These are phyloP conservation scores for Tadarida brasiliensis DNA, from an alignment of 2,797 vertebrate species.

Conservation along the genomic window DNA sequence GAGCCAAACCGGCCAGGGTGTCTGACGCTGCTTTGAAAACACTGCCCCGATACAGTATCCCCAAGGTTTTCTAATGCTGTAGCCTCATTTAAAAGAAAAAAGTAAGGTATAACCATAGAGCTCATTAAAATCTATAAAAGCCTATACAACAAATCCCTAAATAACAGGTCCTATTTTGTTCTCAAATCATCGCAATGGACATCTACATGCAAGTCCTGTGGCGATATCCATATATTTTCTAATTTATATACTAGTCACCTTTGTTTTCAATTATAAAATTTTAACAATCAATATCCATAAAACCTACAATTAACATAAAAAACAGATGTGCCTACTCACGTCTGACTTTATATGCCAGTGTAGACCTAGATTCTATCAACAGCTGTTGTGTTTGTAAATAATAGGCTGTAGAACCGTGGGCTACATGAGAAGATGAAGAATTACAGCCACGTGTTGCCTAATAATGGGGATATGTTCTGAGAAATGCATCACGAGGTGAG, in stretches of 20 bases:
- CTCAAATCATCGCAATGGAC: neutral
- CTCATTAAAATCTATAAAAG: constrained; percentile 13
- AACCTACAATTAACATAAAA: constrained; percentile 73
- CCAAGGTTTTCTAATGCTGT: neutral
- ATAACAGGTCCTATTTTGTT: neutral
- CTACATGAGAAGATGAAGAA: neutral
- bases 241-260: constrained; percentile 69
- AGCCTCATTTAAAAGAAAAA: neutral
- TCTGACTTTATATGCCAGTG: neutral
- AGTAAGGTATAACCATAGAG: neutral
- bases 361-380: constrained; percentile 65
- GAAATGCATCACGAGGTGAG: neutral
- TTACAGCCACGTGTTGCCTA: neutral
- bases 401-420: neutral
- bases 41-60: neutral
- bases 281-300: constrained; percentile 67
- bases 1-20: no score
- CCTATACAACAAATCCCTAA: neutral
- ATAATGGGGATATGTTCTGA: neutral
- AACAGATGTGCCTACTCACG: constrained; percentile 37
- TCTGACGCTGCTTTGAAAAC: neutral
- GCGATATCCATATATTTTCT: constrained; percentile 42
- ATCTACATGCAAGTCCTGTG: neutral
- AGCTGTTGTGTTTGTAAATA: constrained; percentile 24
- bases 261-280: constrained; percentile 70